Conservation (phyloP, 2,888 invertebrate species). For the Cerceris ruficornis region DNA sequence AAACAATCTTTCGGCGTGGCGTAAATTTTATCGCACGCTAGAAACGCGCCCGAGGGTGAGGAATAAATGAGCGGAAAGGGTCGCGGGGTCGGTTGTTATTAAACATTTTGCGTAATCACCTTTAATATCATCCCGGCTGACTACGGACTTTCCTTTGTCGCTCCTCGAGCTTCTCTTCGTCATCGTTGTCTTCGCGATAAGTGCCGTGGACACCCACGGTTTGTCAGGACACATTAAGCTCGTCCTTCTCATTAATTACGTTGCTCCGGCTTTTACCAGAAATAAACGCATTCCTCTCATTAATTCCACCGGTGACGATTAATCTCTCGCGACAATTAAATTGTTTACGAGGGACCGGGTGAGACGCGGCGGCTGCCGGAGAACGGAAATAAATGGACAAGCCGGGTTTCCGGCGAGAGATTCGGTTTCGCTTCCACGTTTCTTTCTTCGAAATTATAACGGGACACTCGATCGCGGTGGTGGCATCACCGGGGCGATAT, state of each 20-base stretch:
- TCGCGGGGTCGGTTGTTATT: conserved; percentile 33
- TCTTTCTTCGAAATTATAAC: conserved; percentile 49
- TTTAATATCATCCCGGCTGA: conserved; percentile 59
- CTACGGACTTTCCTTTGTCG: conserved; percentile 68
- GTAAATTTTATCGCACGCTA: conserved; percentile 36
- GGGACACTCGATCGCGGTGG: conserved; percentile 43
- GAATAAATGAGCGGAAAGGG: conserved; percentile 25
- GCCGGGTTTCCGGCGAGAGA: conserved; percentile 22
- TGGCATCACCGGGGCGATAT: conserved; percentile 4
- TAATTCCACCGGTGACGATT: conserved; percentile 69
- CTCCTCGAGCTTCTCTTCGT: conserved; percentile 30
- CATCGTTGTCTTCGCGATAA: conserved; percentile 44
- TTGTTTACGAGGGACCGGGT: conserved; percentile 60
- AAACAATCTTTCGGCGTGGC: conserved; percentile 21
- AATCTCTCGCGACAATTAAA: conserved; percentile 70
- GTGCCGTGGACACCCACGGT: conserved; percentile 61
- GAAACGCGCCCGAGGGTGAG: not conserved
- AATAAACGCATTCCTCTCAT: conserved; percentile 73
- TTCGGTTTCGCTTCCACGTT: conserved; percentile 45
- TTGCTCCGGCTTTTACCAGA: conserved; percentile 52
- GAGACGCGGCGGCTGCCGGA: conserved; percentile 43
- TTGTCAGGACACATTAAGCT: conserved; percentile 66
- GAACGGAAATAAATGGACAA: conserved; percentile 60
- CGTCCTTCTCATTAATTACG: conserved; percentile 72
- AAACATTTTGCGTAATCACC: conserved; percentile 70